Conservation (phyloP, 2,113 vertebrate species). For the Tachuris rubrigastra region DNA sequence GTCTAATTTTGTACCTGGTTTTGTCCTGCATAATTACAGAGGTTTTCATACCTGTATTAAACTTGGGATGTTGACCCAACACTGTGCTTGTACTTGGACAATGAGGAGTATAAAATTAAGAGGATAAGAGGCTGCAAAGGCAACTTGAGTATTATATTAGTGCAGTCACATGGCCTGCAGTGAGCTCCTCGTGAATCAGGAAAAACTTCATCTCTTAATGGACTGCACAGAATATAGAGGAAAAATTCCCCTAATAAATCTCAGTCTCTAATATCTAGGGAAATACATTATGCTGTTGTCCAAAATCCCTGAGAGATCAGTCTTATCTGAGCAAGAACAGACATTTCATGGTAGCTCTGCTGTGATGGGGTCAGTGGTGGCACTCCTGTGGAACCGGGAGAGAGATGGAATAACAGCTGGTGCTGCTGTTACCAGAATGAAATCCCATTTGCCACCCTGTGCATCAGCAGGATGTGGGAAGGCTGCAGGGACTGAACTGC, state of each 20-base stretch:
- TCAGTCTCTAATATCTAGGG: neutral
- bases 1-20: neutral
- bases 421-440: neutral
- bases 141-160: neutral
- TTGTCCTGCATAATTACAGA: neutral
- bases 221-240: neutral
- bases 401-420: neutral
- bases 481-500: neutral
- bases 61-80: neutral
- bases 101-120: neutral
- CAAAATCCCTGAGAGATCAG: neutral
- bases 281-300: neutral
- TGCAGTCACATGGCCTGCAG: neutral
- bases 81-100: neutral
- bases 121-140: neutral
- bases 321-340: neutral
- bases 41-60: neutral
- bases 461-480: neutral
- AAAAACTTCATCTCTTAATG: conserved; percentile 19
- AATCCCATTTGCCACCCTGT: neutral
- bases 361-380: neutral
- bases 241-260: conserved; percentile 19
- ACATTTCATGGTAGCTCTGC: neutral
- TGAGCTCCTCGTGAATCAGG: neutral
- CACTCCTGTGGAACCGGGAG: neutral